A percentile compares a stretch with the other conserved stretches of the same genome.
These are phyloP conservation scores for Acrocephalus scirpaceus DNA, from an alignment of 2,797 vertebrate genomes.

Conservation along the genomic window DNA sequence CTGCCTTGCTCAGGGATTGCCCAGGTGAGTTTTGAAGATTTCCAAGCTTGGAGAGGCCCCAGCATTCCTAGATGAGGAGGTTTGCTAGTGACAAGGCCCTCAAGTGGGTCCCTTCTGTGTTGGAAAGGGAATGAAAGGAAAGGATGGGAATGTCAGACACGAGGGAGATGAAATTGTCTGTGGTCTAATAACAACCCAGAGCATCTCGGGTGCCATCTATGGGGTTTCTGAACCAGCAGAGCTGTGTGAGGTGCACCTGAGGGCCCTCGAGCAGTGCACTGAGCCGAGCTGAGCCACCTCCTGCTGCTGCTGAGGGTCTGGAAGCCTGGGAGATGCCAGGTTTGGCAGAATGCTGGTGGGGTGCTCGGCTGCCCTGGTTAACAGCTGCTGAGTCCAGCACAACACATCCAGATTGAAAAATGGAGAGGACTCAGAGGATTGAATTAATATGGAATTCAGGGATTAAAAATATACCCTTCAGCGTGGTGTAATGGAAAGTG, in stretches of 20 bases:
- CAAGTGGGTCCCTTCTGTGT: neutral
- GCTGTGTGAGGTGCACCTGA: neutral
- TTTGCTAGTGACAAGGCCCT: neutral
- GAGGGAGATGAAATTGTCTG: neutral
- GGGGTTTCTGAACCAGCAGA: neutral
- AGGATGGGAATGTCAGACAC: neutral
- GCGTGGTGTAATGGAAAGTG: neutral
- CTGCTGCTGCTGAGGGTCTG: accelerated
- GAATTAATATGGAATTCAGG: neutral
- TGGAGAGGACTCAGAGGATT: neutral
- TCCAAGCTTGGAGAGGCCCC: neutral
- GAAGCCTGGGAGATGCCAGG: neutral
- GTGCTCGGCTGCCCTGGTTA: neutral
- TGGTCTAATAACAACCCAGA: neutral
- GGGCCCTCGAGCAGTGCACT: neutral
- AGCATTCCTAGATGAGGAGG: neutral
- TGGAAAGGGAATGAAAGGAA: neutral
- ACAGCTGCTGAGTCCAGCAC: neutral
- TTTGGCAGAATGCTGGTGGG: neutral
- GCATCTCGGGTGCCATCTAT: neutral
- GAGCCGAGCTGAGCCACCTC: neutral
- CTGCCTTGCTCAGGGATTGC: neutral
- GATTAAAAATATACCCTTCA: constrained; percentile 1
- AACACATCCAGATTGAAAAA: neutral
- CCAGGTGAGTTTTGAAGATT: neutral